Evolutionary conservation across 2,113 vertebrate genomes (phyloP), one percentile per base, ranked within the genome.

Genomic region (Athene noctua): DNA sequence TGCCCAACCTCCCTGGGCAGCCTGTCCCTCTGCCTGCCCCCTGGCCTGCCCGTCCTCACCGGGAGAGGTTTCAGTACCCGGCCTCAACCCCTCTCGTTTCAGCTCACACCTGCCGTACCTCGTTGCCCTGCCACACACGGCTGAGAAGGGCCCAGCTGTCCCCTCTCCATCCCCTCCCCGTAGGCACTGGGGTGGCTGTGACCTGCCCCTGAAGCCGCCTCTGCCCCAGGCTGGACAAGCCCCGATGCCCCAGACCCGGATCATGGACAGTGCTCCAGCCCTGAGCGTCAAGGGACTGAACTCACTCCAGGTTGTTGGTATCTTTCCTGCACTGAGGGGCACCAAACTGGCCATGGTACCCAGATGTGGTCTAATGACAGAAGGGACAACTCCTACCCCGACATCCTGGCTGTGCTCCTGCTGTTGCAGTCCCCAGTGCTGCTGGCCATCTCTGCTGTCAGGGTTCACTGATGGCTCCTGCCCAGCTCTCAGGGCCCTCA

Each of bases 231-330:
- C 30, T 44, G 70, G 55, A 62, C 21, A 25, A 49, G 8, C 21
- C 17, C n/a, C 2, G 1, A 13, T 62, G 42, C 23, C 40, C 7
- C 17, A 20, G 12, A 3, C 19, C 34, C 18, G 63, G 34, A 49
- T 70, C 7, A 12, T 0, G 3, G 54, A 40, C 40, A 40, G 11
- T 9, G 40, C 20, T 36, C n/a, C 57, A 36, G 14, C n/a, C 19
- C 23, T 12, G 23, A 40, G 29, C 2, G 0, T 32, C 18, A 2
- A 1, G 2, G 17, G 13, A 11, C 4, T 51, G 44, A 57, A 27
- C 25, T 32, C 26, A 9, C 22, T 19, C 26, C 22, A 14, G 21
- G 20, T 75, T 42, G 10, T 27, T 1, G 1, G 15, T 10, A 8
- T 27, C 26, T 49, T 22, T 38, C 44, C 9, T 34, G 42, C 13